Evolutionary conservation across 92 coral and sea anemone species (phyloP).

Genomic region (Epizoanthus illoricatus): DNA sequence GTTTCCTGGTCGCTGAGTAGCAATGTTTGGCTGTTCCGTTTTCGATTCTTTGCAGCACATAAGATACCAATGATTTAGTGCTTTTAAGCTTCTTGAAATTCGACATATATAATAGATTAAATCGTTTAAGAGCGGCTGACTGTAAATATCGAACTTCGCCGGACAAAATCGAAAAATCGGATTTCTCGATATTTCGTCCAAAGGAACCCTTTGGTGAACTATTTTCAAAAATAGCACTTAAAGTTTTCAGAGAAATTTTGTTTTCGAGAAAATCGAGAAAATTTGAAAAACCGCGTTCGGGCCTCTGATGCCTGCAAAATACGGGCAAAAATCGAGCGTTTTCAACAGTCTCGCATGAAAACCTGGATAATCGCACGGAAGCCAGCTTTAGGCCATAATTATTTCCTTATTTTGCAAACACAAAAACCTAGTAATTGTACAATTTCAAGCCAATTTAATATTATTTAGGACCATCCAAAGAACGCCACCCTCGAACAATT

Average conservation of each 20-base stretch:
- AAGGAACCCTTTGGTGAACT: constrained; percentile 42
- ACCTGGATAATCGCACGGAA: constrained; percentile 46
- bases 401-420: constrained; percentile 32
- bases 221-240: constrained; percentile 38
- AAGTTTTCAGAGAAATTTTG: constrained; percentile 48
- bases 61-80: too few species aligned
- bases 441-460: constrained; percentile 13
- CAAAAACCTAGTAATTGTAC: constrained; percentile 22
- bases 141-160: constrained; percentile 49
- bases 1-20: too few species aligned
- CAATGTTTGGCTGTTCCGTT: too few species aligned
- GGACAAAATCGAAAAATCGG: constrained; percentile 42
- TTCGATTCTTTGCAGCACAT: too few species aligned
- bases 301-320: constrained; percentile 47
- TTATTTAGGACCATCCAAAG: too few species aligned
- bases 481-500: too few species aligned
- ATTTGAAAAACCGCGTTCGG: constrained; percentile 48
- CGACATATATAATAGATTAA: too few species aligned
- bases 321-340: constrained; percentile 47
- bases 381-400: constrained; percentile 29
- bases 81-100: too few species aligned
- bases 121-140: constrained; percentile 45
- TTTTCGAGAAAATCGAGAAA: constrained; percentile 41
- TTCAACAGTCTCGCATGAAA: constrained; percentile 48
- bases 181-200: constrained; percentile 47